Conservation (phyloP, 2,888 invertebrate genomes). For the Torymus aiolomorphi region DNA sequence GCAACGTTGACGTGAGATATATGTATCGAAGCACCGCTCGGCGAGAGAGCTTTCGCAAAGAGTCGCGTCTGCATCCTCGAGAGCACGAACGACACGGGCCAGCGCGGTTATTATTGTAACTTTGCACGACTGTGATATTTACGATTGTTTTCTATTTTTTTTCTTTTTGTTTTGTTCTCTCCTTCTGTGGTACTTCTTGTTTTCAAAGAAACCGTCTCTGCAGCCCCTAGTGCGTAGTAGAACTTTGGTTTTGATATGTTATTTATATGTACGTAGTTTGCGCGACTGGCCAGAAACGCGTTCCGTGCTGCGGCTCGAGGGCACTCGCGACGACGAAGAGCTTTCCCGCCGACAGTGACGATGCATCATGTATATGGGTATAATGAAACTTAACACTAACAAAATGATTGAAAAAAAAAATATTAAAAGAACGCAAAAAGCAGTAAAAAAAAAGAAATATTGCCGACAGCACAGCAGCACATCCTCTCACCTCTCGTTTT, state of each 20-base stretch:
- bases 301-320: background rate
- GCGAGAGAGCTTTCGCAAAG: background rate
- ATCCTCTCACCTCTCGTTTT: constrained; percentile 71
- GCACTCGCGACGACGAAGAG: background rate
- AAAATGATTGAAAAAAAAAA: constrained; percentile 43
- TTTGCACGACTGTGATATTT: constrained; percentile 50
- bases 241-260: constrained; percentile 10
- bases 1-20: too few relatives aligned
- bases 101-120: background rate
- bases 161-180: constrained; percentile 11
- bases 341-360: constrained; percentile 20
- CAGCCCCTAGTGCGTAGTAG: background rate
- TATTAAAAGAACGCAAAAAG: constrained; percentile 54
- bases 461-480: constrained; percentile 42
- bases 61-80: constrained; percentile 30
- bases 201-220: background rate
- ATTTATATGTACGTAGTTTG: too few relatives aligned
- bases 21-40: background rate
- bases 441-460: constrained; percentile 41
- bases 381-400: constrained; percentile 41
- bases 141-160: constrained; percentile 14
- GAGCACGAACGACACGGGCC: background rate
- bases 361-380: constrained; percentile 12
- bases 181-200: too few relatives aligned
- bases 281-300: too few relatives aligned